Percentiles rank a stretch among this genome's conserved stretches.
Evolutionary conservation across 2,113 vertebrate genomes (phyloP).

Genomic region (Nestor notabilis): DNA sequence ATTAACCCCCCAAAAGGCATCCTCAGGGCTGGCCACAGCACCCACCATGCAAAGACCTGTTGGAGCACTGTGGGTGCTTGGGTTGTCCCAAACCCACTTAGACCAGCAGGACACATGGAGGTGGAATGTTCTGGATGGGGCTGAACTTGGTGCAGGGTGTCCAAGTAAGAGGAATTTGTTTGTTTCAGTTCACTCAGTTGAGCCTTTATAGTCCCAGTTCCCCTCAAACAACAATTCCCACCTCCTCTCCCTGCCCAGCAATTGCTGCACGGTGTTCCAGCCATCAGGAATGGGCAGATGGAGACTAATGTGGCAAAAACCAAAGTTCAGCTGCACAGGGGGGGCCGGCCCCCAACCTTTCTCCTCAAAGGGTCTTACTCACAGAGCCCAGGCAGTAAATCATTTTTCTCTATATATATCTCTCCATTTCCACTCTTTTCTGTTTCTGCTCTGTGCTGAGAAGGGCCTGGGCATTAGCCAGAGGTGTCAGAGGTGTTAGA

Average conservation of each 20-base stretch:
- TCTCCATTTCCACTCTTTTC: background rate
- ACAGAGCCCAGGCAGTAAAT: background rate
- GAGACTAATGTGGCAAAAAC: background rate
- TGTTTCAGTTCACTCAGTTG: background rate
- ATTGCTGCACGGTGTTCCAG: background rate
- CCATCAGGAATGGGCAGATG: background rate
- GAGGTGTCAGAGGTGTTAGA: slow-evolving; percentile 57
- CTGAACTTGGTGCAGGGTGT: accelerated
- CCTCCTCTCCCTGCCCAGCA: background rate
- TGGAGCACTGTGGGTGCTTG: accelerated
- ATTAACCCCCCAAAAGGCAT: accelerated
- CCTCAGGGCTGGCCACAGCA: background rate
- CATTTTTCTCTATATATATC: background rate
- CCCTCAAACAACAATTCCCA: background rate
- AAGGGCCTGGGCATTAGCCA: slow-evolving; percentile 18
- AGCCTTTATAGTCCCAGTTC: background rate
- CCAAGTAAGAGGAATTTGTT: background rate
- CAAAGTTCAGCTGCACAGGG: background rate
- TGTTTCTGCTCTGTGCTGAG: background rate
- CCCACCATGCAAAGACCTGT: accelerated
- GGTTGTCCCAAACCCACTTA: accelerated
- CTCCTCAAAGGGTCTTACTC: background rate
- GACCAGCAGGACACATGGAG: accelerated
- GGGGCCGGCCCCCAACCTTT: background rate
- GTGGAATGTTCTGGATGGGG: accelerated